Percentiles rank a stretch among this genome's conserved stretches.
phyloP scores from a whole-genome alignment of 1,140 invertebrate genomes.

The Sitophilus oryzae region DNA sequence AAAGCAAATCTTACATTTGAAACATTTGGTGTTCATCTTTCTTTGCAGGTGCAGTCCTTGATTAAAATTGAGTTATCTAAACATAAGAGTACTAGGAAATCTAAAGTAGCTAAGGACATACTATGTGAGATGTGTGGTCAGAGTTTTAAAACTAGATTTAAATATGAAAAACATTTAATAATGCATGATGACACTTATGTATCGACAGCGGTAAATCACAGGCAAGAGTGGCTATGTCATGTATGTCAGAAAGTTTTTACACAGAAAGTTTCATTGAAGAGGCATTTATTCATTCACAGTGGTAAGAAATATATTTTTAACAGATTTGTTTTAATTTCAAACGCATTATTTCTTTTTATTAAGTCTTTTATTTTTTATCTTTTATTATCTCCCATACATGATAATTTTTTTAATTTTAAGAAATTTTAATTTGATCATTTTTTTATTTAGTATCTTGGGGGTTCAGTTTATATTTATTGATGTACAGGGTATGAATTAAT shows the following conservation, averaged over 20 bases:
- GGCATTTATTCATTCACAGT: slow-evolving; percentile 64
- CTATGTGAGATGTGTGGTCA: slow-evolving; percentile 60
- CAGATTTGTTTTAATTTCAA: not conserved
- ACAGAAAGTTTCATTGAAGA: slow-evolving; percentile 58
- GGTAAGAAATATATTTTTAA: slow-evolving; percentile 39
- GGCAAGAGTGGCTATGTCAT: slow-evolving; percentile 47
- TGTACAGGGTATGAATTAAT: too few relatives aligned
- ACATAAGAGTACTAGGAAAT: slow-evolving; percentile 12
- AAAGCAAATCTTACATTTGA: too few relatives aligned
- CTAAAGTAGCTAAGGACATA: slow-evolving; percentile 12
- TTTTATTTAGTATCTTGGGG: too few relatives aligned
- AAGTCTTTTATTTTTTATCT: not conserved
- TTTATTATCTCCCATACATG: not conserved
- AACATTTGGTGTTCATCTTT: too few relatives aligned
- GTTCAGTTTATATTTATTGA: too few relatives aligned
- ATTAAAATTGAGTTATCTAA: slow-evolving; percentile 19
- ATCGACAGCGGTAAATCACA: too few relatives aligned
- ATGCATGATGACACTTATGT: too few relatives aligned
- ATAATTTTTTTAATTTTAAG: too few relatives aligned
- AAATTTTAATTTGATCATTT: too few relatives aligned
- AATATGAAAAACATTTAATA: slow-evolving; percentile 58
- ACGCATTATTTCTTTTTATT: not conserved
- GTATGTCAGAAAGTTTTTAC: slow-evolving; percentile 73
- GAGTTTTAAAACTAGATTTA: slow-evolving; percentile 58
- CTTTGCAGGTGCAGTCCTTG: slow-evolving; percentile 8